Conservation (phyloP, 1,140 invertebrate genomes). For the Heliconius himera region DNA sequence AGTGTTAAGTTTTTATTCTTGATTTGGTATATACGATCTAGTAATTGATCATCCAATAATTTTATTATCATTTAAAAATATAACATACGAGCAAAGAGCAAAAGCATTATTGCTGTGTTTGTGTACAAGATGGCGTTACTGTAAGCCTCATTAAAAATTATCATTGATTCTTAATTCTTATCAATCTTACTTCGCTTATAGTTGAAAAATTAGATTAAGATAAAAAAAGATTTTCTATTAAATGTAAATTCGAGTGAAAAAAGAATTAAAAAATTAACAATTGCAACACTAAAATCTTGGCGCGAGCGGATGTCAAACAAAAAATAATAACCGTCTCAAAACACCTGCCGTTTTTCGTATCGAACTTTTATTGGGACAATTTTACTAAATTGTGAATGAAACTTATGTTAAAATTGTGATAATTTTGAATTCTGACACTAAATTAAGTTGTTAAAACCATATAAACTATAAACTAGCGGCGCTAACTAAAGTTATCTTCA, state of each 20-base stretch:
- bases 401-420: neutral
- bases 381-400: neutral
- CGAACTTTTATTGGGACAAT: neutral
- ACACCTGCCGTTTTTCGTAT: neutral
- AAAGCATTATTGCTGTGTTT: too few species aligned
- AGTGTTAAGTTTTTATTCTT: too few species aligned
- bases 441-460: neutral
- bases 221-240: too few species aligned
- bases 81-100: too few species aligned
- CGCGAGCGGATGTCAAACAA: slow-evolving; percentile 12
- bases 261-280: neutral
- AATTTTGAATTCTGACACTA: neutral
- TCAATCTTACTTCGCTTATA: too few species aligned
- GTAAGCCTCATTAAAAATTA: too few species aligned
- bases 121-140: too few species aligned
- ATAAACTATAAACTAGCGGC: neutral
- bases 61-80: too few species aligned
- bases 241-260: neutral
- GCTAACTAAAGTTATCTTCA: neutral
- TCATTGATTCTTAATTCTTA: too few species aligned
- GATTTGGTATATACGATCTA: too few species aligned
- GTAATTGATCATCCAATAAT: too few species aligned
- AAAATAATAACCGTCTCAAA: slow-evolving; percentile 8
- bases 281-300: neutral
- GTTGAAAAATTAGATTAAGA: too few species aligned